Evolutionary conservation across 2,113 vertebrate species (phyloP), one percentile per base, ranked within the genome.

Genomic region (Cynocephalus volans): DNA sequence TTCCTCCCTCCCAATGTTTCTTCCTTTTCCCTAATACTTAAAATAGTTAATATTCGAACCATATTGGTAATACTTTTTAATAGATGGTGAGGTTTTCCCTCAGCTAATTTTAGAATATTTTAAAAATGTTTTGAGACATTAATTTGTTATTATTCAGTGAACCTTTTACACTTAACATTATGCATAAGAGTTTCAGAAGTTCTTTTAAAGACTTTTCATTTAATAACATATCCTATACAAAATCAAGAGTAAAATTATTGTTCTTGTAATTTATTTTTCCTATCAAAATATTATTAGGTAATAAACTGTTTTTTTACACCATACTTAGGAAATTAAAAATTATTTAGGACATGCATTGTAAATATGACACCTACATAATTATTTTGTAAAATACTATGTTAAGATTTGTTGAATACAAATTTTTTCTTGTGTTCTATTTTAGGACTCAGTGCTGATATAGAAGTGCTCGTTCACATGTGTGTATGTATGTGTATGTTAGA

Each of bases 41-140:
- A 88, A 96, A 90, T 15, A 9, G 50, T 90, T 93, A 50, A 50
- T 65, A 24, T 85, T 69, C 8, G 76, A 6, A 31, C 48, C 41
- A 58, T 41, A 14, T 70, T 62, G 19, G 88, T 41, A 60, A 56
- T 50, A 76, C 31, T 81, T 95, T 87, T 77, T 69, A 87, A 17
- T 64, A 60, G 4, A 4, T 73, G 24, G 18, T 75, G 18, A 58
- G 12, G 48, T 89, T 95, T 92, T 84, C 36, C 2, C 9, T 91
- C 33, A 80, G 19, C 23, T 92, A 60, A 81, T 88, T 93, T 80
- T 73, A 92, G 33, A 93, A 58, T 84, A 88, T 86, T 90, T 94
- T 60, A 24, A 62, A 88, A 97, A 3, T 56, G 24, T 21, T 33
- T 88, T 54, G 64, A 87, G 31, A 28, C 17, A 56, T 70, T 81